Conservation (phyloP, 1,140 invertebrate genomes). For the Littorina saxatilis region DNA sequence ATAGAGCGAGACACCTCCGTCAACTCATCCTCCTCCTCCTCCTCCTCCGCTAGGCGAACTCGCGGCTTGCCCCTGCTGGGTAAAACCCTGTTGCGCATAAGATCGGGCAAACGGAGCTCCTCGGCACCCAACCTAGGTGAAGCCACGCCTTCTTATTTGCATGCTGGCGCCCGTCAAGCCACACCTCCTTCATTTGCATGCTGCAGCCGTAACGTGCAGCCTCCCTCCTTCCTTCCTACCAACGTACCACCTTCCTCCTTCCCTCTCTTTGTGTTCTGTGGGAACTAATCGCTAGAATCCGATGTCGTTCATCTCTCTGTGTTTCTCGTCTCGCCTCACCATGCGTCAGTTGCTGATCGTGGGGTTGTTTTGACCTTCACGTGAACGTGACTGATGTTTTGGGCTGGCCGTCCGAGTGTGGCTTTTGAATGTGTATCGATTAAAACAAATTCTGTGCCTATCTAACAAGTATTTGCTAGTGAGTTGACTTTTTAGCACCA, state of each 20-base stretch:
- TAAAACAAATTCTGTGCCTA: no score
- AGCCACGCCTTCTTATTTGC: slow-evolving; percentile 54
- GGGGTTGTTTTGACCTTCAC: no score
- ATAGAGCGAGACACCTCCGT: slow-evolving; percentile 43
- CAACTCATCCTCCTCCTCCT: slow-evolving; percentile 15
- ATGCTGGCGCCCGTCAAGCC: slow-evolving; percentile 24
- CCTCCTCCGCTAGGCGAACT: slow-evolving; percentile 38
- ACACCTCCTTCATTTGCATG: slow-evolving; percentile 12
- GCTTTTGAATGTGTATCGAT: no score
- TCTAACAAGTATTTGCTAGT: no score
- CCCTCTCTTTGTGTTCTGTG: background rate
- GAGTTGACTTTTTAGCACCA: no score
- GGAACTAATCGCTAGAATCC: background rate
- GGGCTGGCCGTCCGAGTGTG: background rate
- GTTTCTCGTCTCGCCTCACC: no score
- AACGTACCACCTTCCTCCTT: slow-evolving; percentile 12
- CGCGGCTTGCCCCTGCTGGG: slow-evolving; percentile 81
- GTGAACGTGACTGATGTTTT: background rate
- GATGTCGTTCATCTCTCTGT: no score
- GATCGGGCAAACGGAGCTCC: slow-evolving; percentile 82
- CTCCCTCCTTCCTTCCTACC: slow-evolving; percentile 8
- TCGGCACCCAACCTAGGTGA: slow-evolving; percentile 95
- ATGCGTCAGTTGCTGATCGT: background rate
- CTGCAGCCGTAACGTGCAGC: slow-evolving; percentile 21
- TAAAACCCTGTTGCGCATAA: slow-evolving; percentile 82